Evolutionary conservation across 2,113 vertebrate species (phyloP).

Genomic region (Neotoma lepida): DNA sequence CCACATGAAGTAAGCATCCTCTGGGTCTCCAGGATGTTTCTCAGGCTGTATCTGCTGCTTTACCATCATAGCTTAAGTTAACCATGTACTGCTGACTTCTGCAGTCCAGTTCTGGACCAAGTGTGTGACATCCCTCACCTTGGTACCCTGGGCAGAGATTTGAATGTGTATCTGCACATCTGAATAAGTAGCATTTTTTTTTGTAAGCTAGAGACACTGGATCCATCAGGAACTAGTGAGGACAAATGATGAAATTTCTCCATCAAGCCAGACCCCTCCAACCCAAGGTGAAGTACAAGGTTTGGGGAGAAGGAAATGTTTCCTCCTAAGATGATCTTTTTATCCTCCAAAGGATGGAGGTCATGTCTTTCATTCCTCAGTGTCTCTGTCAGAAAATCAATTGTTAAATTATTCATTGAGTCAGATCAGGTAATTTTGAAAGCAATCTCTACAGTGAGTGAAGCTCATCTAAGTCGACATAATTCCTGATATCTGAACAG

Average conservation of each 20-base stretch:
- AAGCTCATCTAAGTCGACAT: constrained; percentile 67
- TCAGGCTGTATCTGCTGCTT: not conserved
- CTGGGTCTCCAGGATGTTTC: not conserved
- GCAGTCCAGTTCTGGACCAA: not conserved
- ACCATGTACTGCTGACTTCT: not conserved
- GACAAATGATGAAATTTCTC: not conserved
- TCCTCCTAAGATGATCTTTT: constrained; percentile 12
- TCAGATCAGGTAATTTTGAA: constrained; percentile 52
- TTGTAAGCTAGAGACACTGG: not conserved
- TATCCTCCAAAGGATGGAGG: not conserved
- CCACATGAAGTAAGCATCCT: no score
- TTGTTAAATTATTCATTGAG: constrained; percentile 73
- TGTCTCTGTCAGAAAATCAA: constrained; percentile 72
- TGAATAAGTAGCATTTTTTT: not conserved
- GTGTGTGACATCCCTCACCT: not conserved
- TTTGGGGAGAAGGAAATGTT: constrained; percentile 2
- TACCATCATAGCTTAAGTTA: not conserved
- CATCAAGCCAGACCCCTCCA: not conserved
- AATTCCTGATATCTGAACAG: constrained; percentile 69
- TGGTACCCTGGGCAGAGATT: not conserved
- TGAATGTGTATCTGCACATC: not conserved
- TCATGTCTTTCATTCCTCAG: constrained; percentile 51
- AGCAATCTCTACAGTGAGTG: constrained; percentile 42
- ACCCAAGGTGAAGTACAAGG: not conserved
- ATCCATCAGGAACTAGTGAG: not conserved